Evolutionary conservation across 92 coral and sea anemone genomes (phyloP), one percentile per base, ranked within the genome.

Genomic region (Porites cylindrica): DNA sequence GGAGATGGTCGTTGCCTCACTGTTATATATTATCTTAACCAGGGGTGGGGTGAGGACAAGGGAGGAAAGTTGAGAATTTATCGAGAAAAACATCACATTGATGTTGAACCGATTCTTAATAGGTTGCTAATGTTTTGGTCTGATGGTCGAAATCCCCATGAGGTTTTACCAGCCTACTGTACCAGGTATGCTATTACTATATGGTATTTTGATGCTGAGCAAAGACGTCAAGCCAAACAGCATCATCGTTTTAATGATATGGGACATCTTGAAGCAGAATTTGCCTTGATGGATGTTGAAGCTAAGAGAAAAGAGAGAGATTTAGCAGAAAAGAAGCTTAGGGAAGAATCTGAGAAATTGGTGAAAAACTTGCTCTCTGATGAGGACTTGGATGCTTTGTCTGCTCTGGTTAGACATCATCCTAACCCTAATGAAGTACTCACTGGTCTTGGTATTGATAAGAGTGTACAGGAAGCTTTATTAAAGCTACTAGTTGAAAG

Each of bases 121-220:
- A 87, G 99, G 78, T 73, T 97, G 38, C 81, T 97, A 21, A 8
- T 97, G 84, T 97, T 97, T 82, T 97, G 99, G 99, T 95, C 99
- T 8, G 98, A 97, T 85, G 80, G 76, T 38, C 87, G 99, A 5
- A 94, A 86, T 59, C 99, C 99, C 26, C 99, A 97, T 76, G 99
- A 97, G 83, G 99, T 97, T 17, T 80, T 97, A 24, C 98, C 99
- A 16, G 91, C 98, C 11, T 74, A 88, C 58, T 74, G 85, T 70
- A 80, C 88, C n/a, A 87, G 99, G 77, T 97, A 92, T 90, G 98
- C 99, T 23, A 88, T 97, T 38, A 97, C 98, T 0, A 79, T 97
- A 58, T 97, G 99, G 99, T 97, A 93, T 80, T 95, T 97, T 87
- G 99, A 97, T 73, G 70, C 88, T 51, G 92, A 92, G 47, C 92